Conservation (phyloP, 1,140 invertebrate genomes). For the Linepithema humile region DNA sequence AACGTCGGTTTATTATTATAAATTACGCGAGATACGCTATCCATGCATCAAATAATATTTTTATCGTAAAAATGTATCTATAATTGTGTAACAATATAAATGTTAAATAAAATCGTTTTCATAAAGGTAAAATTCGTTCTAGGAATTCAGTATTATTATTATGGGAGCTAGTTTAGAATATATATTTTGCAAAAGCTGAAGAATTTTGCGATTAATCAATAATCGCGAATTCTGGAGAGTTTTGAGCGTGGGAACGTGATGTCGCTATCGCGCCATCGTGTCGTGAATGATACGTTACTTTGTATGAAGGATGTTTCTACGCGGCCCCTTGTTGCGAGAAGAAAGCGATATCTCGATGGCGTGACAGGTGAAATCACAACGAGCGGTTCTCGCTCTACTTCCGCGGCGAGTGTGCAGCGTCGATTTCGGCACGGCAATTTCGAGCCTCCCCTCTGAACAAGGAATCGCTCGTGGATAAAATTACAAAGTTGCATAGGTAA, state of each 20-base stretch:
- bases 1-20: neutral
- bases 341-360: slow-evolving; percentile 56
- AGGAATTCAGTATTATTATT: neutral
- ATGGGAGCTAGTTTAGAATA: neutral
- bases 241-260: slow-evolving; percentile 30
- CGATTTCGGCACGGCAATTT: slow-evolving; percentile 62
- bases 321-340: slow-evolving; percentile 7
- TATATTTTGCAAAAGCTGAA: neutral
- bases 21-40: neutral
- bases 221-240: neutral
- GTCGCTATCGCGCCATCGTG: slow-evolving; percentile 3
- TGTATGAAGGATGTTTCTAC: neutral
- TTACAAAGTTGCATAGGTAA: slow-evolving; percentile 29
- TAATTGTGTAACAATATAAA: neutral
- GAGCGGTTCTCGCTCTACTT: slow-evolving; percentile 43
- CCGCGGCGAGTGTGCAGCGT: neutral
- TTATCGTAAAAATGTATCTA: neutral
- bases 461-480: neutral
- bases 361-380: slow-evolving; percentile 67
- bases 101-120: neutral
- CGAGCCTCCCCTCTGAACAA: neutral
- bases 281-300: slow-evolving; percentile 47
- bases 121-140: neutral
- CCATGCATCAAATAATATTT: neutral
- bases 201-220: neutral